A percentile compares a stretch with the other conserved stretches of the same genome.
phyloP scores from a whole-genome alignment of 2,888 invertebrate genomes.

The Orchesellides sinensis region DNA sequence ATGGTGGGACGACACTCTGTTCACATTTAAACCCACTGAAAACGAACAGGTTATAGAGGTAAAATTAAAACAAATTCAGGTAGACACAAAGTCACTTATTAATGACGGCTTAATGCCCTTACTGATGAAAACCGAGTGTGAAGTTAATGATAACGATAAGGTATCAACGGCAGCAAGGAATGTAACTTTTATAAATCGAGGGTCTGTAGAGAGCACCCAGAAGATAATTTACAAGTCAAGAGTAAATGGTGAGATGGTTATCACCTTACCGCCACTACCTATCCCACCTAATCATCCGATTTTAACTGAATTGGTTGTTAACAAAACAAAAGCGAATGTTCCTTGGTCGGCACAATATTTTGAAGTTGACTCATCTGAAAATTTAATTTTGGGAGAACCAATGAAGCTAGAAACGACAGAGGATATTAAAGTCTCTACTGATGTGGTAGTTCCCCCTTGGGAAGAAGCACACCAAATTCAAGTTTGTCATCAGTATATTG shows the following conservation, averaged over 20 bases:
- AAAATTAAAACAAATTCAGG: conserved; percentile 7
- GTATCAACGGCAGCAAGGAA: neutral
- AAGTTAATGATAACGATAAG: neutral
- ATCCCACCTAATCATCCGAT: neutral
- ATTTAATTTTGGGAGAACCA: neutral
- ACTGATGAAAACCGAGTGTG: conserved; percentile 3
- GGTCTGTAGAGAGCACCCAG: neutral
- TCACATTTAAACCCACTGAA: conserved; percentile 11
- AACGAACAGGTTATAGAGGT: neutral
- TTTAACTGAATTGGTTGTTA: neutral
- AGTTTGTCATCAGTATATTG: conserved; percentile 10
- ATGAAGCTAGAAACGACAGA: neutral
- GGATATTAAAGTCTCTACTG: neutral
- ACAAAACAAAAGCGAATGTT: neutral
- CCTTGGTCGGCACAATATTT: conserved; percentile 9
- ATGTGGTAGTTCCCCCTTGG: neutral
- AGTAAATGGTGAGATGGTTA: neutral
- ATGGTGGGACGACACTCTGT: conserved; percentile 19
- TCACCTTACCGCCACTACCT: too few species aligned
- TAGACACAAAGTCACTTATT: neutral
- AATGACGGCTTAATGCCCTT: conserved; percentile 1
- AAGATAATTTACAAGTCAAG: neutral
- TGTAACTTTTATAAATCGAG: neutral
- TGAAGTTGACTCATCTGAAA: neutral
- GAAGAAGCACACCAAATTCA: neutral